Conservation (phyloP, 2,113 vertebrate genomes). For the Elaphurus davidianus region DNA sequence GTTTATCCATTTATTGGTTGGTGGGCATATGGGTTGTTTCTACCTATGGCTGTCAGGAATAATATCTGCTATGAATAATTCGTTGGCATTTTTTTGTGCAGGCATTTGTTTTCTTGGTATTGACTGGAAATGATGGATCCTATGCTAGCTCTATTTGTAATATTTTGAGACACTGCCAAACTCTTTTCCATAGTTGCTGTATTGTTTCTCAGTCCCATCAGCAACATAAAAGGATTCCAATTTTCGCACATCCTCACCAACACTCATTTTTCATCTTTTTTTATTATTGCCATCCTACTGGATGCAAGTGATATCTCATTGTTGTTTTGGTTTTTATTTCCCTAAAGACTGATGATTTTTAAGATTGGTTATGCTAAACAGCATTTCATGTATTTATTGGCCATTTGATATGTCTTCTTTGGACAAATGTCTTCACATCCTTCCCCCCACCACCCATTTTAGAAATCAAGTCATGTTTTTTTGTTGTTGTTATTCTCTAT, state of each 20-base stretch:
- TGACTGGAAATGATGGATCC: neutral
- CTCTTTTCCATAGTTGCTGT: neutral
- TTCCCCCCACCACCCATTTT: neutral
- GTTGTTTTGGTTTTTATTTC: neutral
- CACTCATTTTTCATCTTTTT: neutral
- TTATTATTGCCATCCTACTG: neutral
- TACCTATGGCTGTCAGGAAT: neutral
- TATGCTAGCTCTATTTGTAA: neutral
- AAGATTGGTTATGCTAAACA: neutral
- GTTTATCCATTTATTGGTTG: neutral
- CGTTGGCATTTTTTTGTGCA: neutral
- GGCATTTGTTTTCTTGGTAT: neutral
- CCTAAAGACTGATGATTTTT: neutral
- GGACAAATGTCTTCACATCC: neutral
- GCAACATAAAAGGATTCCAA: neutral
- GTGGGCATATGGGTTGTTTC: neutral
- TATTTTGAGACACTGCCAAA: neutral
- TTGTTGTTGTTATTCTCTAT: neutral
- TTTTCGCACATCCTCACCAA: neutral
- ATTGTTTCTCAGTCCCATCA: neutral
- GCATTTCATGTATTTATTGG: neutral
- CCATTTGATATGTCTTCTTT: neutral
- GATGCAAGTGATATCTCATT: neutral
- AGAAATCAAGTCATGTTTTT: neutral
- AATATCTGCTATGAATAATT: neutral